A percentile compares a stretch with the other conserved stretches of the same genome.
Evolutionary conservation across 2,888 invertebrate genomes (phyloP).

Genomic region (Strigamia transsilvanica): DNA sequence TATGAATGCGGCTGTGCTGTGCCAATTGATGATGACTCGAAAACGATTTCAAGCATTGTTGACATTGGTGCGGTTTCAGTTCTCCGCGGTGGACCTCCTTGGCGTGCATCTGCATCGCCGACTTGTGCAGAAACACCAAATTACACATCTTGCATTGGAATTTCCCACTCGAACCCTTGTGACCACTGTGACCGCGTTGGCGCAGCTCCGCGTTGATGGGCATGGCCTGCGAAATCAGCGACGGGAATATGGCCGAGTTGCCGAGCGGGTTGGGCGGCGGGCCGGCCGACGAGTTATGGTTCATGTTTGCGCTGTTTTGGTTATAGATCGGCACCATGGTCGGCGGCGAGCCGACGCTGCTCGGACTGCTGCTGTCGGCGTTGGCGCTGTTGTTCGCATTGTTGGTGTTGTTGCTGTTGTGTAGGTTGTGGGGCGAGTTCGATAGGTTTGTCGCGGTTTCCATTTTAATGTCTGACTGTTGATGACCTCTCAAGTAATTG

Average conservation of each 20-base stretch:
- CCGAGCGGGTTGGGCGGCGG: not conserved
- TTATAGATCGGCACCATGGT: not conserved
- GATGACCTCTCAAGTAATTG: constrained; percentile 25
- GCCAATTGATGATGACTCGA: constrained; percentile 63
- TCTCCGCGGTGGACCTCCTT: constrained; percentile 56
- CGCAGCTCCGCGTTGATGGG: constrained; percentile 32
- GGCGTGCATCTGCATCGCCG: constrained; percentile 54
- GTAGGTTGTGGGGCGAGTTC: constrained; percentile 3
- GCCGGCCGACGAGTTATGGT: not conserved
- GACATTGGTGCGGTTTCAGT: constrained; percentile 62
- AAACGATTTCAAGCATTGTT: constrained; percentile 63
- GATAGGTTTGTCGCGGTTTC: constrained; percentile 20
- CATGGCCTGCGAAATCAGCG: constrained; percentile 51
- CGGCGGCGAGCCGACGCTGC: constrained; percentile 44
- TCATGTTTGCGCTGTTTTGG: constrained; percentile 33
- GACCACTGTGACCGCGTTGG: not conserved
- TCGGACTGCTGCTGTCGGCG: constrained; percentile 46
- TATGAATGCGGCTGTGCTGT: constrained; percentile 53
- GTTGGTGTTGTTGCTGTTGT: not conserved
- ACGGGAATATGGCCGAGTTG: constrained; percentile 40
- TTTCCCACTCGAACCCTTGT: constrained; percentile 50
- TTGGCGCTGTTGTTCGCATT: not conserved
- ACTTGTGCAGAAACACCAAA: constrained; percentile 52
- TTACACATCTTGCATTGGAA: constrained; percentile 54
- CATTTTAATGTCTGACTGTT: constrained; percentile 46